Evolutionary conservation across 2,113 vertebrate species (phyloP), one percentile per base, ranked within the genome.

Genomic region (Panthera tigris): DNA sequence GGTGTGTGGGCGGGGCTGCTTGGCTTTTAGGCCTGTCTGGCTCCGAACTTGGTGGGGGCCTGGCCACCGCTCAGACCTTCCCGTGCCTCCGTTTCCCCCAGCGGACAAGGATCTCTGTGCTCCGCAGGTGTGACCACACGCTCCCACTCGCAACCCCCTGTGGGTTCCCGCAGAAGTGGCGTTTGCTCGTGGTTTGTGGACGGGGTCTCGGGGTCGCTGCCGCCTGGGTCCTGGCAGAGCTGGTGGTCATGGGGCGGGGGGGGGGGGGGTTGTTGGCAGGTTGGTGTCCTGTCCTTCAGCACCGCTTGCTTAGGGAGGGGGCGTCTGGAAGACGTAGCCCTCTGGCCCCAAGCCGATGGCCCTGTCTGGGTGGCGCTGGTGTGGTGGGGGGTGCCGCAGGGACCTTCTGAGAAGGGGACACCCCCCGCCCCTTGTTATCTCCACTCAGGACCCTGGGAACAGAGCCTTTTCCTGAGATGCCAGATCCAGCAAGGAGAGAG

Each of bases 111-210:
- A 5, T 39, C 16, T 50, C 61, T 63, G 3, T 1, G 23, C 10
- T 10, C n/a, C 5, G 19, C 91, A 33, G 76, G 50, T n/a, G 12
- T 27, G 50, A 19, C 68, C 3, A 7, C 2, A 1, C 57, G 3
- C 71, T 33, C 9, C n/a, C 31, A 2, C 63, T 21, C 3, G 0
- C 55, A 39, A 25, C 23, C 9, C 36, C 55, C 8, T 4, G 25
- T 1, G 2, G 2, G 15, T 48, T 10, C n/a, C 19, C 48, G 2
- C 0, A 21, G 85, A 39, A 50, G 1, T 2, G 1, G 48, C 5
- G 0, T 13, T 1, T 8, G 1, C 14, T 50, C 29, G 6, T 7
- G 45, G 41, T 69, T 11, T 88, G 61, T 41, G 74, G 73, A 2
- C 0, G 19, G 80, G 57, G 33, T 11, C 16, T 21, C 21, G 21